These are phyloP conservation scores for Yasuhikotakia modesta DNA, from an alignment of 2,797 vertebrate genomes.

Conservation along the genomic window DNA sequence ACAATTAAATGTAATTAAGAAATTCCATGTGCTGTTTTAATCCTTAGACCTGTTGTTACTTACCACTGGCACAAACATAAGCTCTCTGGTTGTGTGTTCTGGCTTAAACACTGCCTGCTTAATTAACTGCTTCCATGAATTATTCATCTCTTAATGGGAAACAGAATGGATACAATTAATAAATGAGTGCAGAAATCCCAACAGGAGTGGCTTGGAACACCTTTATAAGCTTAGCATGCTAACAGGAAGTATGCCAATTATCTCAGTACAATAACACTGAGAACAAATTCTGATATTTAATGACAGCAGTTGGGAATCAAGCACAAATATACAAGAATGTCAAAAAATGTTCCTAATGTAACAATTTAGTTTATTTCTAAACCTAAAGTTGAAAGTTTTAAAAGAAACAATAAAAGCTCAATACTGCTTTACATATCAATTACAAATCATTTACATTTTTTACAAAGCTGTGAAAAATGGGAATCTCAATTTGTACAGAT, in stretches of 20 bases:
- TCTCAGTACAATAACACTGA: neutral
- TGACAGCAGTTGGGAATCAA: neutral
- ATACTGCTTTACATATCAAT: too few relatives aligned
- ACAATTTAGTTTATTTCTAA: too few relatives aligned
- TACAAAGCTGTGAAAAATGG: neutral
- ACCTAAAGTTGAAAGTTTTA: too few relatives aligned
- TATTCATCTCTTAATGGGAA: slow-evolving; percentile 61
- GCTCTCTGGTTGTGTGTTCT: slow-evolving; percentile 18
- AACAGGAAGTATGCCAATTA: slow-evolving; percentile 34
- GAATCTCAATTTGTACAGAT: neutral
- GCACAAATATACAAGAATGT: neutral
- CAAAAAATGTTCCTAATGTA: too few relatives aligned
- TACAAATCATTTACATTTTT: too few relatives aligned
- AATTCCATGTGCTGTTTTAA: slow-evolving; percentile 14
- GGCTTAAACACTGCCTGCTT: slow-evolving; percentile 61
- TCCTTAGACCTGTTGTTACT: slow-evolving; percentile 26
- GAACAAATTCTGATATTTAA: neutral
- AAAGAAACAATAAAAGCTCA: too few relatives aligned
- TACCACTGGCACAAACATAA: neutral
- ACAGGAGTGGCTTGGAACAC: slow-evolving; percentile 42
- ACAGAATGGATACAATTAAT: slow-evolving; percentile 56
- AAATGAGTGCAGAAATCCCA: slow-evolving; percentile 46
- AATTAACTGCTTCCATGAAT: slow-evolving; percentile 65
- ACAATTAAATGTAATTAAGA: slow-evolving; percentile 39
- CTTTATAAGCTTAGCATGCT: slow-evolving; percentile 51